phyloP scores from a whole-genome alignment of 2,888 invertebrate genomes.

The Xanthostigma xanthostigma region DNA sequence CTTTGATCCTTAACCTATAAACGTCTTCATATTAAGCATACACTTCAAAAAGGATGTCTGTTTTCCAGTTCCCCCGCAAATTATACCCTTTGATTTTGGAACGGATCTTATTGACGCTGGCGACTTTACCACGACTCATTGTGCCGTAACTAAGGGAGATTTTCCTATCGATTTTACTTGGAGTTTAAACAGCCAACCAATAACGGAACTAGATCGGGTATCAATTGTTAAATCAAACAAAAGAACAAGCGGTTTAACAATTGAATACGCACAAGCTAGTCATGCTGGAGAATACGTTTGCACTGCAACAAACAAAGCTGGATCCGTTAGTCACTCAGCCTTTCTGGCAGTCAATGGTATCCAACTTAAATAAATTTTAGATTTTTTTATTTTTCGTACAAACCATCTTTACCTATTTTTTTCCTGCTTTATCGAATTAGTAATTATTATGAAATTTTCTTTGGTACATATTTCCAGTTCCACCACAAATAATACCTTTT shows the following conservation, averaged over 20 bases:
- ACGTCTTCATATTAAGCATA: not conserved
- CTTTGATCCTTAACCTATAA: not conserved
- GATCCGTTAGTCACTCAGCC: slow-evolving; percentile 18
- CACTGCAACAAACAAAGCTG: slow-evolving; percentile 28
- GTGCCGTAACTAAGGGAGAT: slow-evolving; percentile 48
- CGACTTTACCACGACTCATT: slow-evolving; percentile 38
- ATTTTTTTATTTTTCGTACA: no score
- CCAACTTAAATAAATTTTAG: slow-evolving; percentile 11
- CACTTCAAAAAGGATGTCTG: not conserved
- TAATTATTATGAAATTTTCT: no score
- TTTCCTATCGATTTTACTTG: slow-evolving; percentile 57
- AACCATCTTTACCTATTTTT: not conserved
- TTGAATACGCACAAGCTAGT: slow-evolving; percentile 37
- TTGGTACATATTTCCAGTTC: slow-evolving; percentile 22
- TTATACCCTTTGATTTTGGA: slow-evolving; percentile 61
- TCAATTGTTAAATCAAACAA: slow-evolving; percentile 11
- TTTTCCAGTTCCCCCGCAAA: slow-evolving; percentile 56
- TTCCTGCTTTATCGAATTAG: no score
- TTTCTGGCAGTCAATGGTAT: slow-evolving; percentile 53
- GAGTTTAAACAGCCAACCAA: slow-evolving; percentile 52
- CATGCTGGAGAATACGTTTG: slow-evolving; percentile 43
- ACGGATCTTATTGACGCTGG: slow-evolving; percentile 48
- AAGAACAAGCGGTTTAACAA: slow-evolving; percentile 34
- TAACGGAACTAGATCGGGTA: slow-evolving; percentile 23
- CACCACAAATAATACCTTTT: slow-evolving; percentile 52